phyloP scores from a whole-genome alignment of 2,797 vertebrate genomes.

The Rousettus madagascariensis region DNA sequence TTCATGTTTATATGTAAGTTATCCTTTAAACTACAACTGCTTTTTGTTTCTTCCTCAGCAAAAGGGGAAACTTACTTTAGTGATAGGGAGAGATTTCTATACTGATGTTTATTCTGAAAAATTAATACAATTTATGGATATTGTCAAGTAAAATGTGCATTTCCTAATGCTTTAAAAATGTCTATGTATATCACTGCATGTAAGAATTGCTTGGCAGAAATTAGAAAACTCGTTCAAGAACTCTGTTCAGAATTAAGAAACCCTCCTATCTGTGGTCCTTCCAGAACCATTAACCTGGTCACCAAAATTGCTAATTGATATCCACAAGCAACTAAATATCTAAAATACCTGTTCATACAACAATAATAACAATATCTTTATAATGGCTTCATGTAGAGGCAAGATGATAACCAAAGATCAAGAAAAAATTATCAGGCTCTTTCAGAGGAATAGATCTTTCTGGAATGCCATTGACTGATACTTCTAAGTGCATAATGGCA shows the following conservation, averaged over 20 bases:
- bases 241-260: slow-evolving; percentile 4
- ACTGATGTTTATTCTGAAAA: slow-evolving; percentile 26
- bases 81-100: neutral
- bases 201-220: slow-evolving; percentile 18
- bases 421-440: neutral
- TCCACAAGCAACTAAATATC: neutral
- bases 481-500: neutral
- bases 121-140: neutral
- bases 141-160: slow-evolving; percentile 14
- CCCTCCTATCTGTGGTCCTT: neutral
- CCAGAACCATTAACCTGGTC: neutral
- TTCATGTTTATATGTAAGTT: neutral
- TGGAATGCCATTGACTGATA: slow-evolving; percentile 34
- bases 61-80: neutral
- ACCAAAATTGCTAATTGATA: neutral
- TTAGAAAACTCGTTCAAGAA: neutral
- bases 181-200: neutral
- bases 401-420: slow-evolving; percentile 16
- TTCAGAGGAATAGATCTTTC: slow-evolving; percentile 23
- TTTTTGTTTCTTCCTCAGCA: neutral
- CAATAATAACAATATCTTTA: neutral
- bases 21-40: slow-evolving; percentile 16
- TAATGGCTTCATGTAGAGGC: neutral
- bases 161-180: slow-evolving; percentile 7
- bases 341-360: neutral